phyloP scores from a whole-genome alignment of 2,888 invertebrate species.

The Odontothrips loti region DNA sequence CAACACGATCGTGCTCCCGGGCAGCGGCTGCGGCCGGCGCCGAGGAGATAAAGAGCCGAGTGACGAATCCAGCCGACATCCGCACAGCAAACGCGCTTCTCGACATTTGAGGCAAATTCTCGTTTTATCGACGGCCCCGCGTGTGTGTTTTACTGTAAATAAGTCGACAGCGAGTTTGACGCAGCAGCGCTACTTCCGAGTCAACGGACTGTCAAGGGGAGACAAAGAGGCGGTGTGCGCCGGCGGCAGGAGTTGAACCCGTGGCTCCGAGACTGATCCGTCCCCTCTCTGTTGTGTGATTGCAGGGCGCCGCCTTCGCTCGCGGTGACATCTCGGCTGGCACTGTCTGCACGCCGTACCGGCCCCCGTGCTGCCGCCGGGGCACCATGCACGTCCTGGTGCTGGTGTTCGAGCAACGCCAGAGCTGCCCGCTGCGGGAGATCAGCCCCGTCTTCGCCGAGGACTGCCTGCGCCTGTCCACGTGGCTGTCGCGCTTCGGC shows the following conservation, averaged over 20 bases:
- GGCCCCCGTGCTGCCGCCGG: constrained; percentile 8
- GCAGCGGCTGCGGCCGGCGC: neutral
- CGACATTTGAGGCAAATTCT: no score
- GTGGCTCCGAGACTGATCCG: neutral
- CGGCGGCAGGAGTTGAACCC: neutral
- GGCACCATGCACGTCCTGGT: neutral
- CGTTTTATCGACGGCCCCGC: no score
- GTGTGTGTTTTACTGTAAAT: no score
- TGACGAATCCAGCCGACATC: neutral
- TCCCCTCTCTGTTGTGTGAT: neutral
- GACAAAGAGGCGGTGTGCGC: no score
- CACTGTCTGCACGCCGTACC: constrained; percentile 3
- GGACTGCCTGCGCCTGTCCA: constrained; percentile 18
- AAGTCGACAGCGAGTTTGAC: no score
- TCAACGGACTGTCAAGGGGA: no score
- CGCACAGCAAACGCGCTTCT: no score
- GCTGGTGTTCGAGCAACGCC: constrained; percentile 9
- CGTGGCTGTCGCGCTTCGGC: constrained; percentile 21
- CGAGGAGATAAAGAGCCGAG: neutral
- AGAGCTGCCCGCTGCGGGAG: neutral
- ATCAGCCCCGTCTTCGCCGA: constrained; percentile 12
- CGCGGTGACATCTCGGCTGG: constrained; percentile 16
- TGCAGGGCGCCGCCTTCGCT: constrained; percentile 18
- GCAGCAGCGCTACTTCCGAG: no score
- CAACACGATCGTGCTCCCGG: neutral